Base-by-base conservation (phyloP, 2,888 invertebrate genomes). In the Andrena haemorrhoa region DNA sequence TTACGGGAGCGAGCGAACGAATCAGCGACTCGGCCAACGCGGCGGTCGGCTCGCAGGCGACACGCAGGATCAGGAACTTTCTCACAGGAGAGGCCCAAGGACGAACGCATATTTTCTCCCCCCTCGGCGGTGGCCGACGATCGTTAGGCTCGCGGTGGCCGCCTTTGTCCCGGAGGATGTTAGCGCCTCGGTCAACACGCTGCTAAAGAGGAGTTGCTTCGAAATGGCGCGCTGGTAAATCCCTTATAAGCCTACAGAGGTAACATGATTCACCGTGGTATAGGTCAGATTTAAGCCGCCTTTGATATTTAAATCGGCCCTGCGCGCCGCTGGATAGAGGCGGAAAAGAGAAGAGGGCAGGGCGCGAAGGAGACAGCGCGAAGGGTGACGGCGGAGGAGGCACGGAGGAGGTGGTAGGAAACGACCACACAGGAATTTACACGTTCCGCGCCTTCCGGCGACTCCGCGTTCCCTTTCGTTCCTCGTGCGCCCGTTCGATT, bases 261-360 rank as follows among this genome's bases (percentile, higher is more conserved):
- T 93, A 93, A 93, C 93, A 93, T 92, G 93, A 93, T 93, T 93
- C 93, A 93, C 90, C 92, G 93, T 93, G 93, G 93, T 93, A 93
- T 93, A 93, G 93, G 93, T 93, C 93, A 93, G 93, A 93, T 93
- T 91, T 93, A 92, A 93, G 92, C 93, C 93, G 93, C 93, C 93
- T 93, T 93, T 93, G 93, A 93, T 93, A 93, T 93, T 93, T 93
- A 93, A 93, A 93, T 93, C 93, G 92, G 86, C 87, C 41, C 78
- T 75, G 88, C 84, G 83, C 84, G 77, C 75, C 82, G 78, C 68
- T 75, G 79, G 83, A 82, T 72, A 83, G 74, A 82, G 84, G 76
- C 80, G 75, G 75, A 87, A 78, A 82, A 78, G 80, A 75, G 77
- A 86, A 75, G 77, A 86, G 81, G 79, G 31, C 78, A 66, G 72